A percentile compares a stretch with the other conserved stretches of the same genome.
These are phyloP conservation scores for Lymantria dispar DNA, from an alignment of 2,888 invertebrate genomes.

Conservation along the genomic window DNA sequence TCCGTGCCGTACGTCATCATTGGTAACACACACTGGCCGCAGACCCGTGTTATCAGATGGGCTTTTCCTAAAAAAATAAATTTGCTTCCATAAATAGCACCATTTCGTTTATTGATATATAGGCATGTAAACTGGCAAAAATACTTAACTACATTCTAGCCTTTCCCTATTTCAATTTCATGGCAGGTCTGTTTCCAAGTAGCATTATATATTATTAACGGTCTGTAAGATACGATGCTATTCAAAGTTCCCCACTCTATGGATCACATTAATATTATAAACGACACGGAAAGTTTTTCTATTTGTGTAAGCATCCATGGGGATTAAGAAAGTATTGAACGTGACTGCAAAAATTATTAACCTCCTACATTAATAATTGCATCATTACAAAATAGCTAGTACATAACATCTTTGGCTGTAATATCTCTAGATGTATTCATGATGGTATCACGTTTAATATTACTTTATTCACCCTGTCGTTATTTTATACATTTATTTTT, in stretches of 20 bases:
- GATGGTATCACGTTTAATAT: too few species aligned
- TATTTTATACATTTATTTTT: too few species aligned
- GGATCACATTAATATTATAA: conserved; percentile 31
- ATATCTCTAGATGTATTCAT: too few species aligned
- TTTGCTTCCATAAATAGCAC: too few species aligned
- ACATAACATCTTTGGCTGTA: too few species aligned
- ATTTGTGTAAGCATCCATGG: conserved; percentile 36
- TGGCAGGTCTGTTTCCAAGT: conserved; percentile 22
- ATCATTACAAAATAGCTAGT: neutral
- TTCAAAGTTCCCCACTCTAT: conserved; percentile 28
- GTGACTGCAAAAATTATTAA: conserved; percentile 41
- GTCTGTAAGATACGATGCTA: conserved; percentile 22
- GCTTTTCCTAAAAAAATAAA: too few species aligned
- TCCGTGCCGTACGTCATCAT: too few species aligned
- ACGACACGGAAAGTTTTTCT: conserved; percentile 49
- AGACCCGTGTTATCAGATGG: too few species aligned
- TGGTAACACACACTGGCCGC: too few species aligned
- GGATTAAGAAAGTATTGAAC: conserved; percentile 38
- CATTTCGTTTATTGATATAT: too few species aligned
- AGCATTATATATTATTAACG: conserved; percentile 20
- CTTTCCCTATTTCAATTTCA: conserved; percentile 23
- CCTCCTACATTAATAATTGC: neutral
- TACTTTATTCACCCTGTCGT: too few species aligned
- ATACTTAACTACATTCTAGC: conserved; percentile 19
- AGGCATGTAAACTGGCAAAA: neutral